These are phyloP conservation scores for Sitodiplosis mosellana DNA, from an alignment of 1,140 invertebrate genomes.

Conservation along the genomic window DNA sequence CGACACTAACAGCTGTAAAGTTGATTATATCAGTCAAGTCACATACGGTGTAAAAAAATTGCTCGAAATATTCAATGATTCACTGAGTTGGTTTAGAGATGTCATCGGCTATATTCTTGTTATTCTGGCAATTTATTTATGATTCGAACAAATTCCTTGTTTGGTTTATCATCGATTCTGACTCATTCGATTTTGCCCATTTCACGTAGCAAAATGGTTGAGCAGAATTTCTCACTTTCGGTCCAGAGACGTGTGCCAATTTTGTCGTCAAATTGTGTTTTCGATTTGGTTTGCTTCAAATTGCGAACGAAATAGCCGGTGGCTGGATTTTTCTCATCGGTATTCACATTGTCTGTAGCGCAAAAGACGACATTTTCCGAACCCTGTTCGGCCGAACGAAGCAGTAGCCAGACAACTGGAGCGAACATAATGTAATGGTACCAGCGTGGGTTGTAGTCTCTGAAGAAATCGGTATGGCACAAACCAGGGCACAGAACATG, in stretches of 20 bases:
- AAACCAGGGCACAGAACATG: conserved; percentile 71
- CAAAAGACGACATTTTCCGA: conserved; percentile 59
- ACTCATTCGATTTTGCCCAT: too few relatives aligned
- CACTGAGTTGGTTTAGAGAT: too few relatives aligned
- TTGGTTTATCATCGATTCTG: too few relatives aligned
- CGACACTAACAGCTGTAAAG: too few relatives aligned
- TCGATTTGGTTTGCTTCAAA: conserved; percentile 43
- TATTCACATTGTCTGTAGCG: conserved; percentile 32
- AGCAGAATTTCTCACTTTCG: conserved; percentile 36
- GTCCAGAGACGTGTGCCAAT: conserved; percentile 49
- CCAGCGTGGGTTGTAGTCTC: conserved; percentile 45
- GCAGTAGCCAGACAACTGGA: conserved; percentile 46
- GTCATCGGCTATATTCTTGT: too few relatives aligned
- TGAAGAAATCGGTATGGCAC: conserved; percentile 57
- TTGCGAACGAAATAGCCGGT: conserved; percentile 53
- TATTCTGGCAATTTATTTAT: too few relatives aligned
- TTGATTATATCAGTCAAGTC: too few relatives aligned
- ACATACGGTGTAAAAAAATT: too few relatives aligned
- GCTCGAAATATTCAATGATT: too few relatives aligned
- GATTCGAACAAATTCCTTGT: too few relatives aligned
- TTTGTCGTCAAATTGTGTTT: conserved; percentile 37
- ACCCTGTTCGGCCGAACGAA: conserved; percentile 55
- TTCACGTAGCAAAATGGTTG: neutral
- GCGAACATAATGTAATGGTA: conserved; percentile 49
- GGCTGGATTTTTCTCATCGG: conserved; percentile 23